These are phyloP conservation scores for Meda fulgida DNA, from an alignment of 2,797 vertebrate genomes.

Conservation along the genomic window DNA sequence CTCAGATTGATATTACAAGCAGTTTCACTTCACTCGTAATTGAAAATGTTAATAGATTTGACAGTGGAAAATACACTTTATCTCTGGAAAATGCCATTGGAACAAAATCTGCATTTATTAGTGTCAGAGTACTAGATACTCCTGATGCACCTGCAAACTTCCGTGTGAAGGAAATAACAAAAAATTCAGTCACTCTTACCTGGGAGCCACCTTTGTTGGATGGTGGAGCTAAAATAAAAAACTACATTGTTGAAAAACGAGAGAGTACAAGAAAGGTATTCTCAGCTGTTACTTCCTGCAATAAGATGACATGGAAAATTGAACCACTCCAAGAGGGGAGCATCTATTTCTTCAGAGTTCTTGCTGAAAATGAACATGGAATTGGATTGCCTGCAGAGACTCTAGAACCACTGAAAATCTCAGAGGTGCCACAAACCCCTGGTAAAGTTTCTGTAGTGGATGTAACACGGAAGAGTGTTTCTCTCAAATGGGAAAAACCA, in stretches of 20 bases:
- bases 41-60: slow-evolving; percentile 96
- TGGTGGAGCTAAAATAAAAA: slow-evolving; percentile 96
- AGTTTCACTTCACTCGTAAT: slow-evolving; percentile 94
- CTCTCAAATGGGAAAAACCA: slow-evolving; percentile 93
- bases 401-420: slow-evolving; percentile 90
- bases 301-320: slow-evolving; percentile 93
- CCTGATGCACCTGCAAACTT: slow-evolving; percentile 93
- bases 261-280: slow-evolving; percentile 97
- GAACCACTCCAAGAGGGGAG: slow-evolving; percentile 94
- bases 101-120: slow-evolving; percentile 94
- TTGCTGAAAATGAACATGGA: slow-evolving; percentile 96
- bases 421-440: slow-evolving; percentile 96
- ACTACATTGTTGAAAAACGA: slow-evolving; percentile 97
- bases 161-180: slow-evolving; percentile 92
- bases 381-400: slow-evolving; percentile 91
- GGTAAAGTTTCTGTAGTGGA: slow-evolving; percentile 95
- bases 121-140: slow-evolving; percentile 94
- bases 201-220: slow-evolving; percentile 97
- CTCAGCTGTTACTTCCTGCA: slow-evolving; percentile 90
- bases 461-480: slow-evolving; percentile 89
- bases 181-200: slow-evolving; percentile 90
- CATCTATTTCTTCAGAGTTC: slow-evolving; percentile 94
- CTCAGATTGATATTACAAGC: slow-evolving; percentile 91
- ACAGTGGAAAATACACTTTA: slow-evolving; percentile 94
- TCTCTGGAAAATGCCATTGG: slow-evolving; percentile 95